Conservation (phyloP, 2,797 vertebrate genomes). For the Syngnathus acus region DNA sequence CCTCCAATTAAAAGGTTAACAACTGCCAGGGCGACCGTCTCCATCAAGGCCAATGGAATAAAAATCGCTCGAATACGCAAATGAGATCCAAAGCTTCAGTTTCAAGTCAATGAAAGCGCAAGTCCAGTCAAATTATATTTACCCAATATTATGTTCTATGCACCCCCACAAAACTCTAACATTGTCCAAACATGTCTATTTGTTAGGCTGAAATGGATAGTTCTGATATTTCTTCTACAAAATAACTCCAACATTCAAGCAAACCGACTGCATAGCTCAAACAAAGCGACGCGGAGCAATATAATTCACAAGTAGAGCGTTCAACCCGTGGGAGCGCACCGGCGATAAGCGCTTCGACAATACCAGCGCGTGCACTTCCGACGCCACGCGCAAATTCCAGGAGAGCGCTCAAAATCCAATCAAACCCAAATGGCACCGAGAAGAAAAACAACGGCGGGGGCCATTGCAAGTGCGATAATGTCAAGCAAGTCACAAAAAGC, state of each 20-base stretch:
- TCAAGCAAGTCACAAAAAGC: slow-evolving; percentile 68
- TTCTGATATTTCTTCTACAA: too few species aligned
- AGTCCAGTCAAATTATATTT: too few species aligned
- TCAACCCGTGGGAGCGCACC: slow-evolving; percentile 31
- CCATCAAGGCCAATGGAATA: slow-evolving; percentile 16
- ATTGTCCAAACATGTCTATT: too few species aligned
- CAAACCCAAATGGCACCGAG: slow-evolving; percentile 62
- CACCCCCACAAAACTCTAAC: too few species aligned
- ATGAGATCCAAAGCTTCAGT: neutral
- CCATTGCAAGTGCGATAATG: slow-evolving; percentile 61
- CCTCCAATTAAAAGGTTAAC: slow-evolving; percentile 55
- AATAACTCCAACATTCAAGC: too few species aligned
- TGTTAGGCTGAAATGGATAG: too few species aligned
- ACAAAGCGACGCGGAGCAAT: slow-evolving; percentile 15
- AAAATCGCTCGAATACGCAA: neutral
- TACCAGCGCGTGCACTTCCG: slow-evolving; percentile 33
- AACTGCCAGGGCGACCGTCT: slow-evolving; percentile 33
- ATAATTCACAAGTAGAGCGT: slow-evolving; percentile 30
- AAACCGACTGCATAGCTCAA: neutral
- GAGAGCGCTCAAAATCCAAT: slow-evolving; percentile 59
- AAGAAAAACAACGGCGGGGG: slow-evolving; percentile 59
- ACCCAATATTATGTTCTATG: too few species aligned
- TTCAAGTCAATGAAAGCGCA: too few species aligned
- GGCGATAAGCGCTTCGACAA: slow-evolving; percentile 49
- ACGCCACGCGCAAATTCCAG: slow-evolving; percentile 48